Evolutionary conservation across 2,888 invertebrate genomes (phyloP).

Genomic region (Drosophila neotestacea): DNA sequence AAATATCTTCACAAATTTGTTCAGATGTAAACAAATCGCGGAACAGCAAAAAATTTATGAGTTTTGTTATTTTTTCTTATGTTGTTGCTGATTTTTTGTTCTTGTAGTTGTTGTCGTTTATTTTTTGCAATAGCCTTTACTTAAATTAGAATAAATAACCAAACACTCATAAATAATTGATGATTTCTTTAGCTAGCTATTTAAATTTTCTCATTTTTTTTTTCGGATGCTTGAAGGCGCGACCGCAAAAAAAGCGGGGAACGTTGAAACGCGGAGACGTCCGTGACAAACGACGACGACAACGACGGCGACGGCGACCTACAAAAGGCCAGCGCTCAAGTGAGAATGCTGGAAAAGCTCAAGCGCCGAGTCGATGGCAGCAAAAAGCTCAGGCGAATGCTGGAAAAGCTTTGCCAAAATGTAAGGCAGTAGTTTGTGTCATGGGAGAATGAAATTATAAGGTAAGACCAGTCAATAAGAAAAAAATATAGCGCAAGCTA

Average conservation of each 20-base stretch:
- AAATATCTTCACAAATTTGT: slow-evolving; percentile 50
- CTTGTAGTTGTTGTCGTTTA: neutral
- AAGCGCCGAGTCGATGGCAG: slow-evolving; percentile 21
- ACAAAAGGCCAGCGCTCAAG: slow-evolving; percentile 57
- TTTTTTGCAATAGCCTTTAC: slow-evolving; percentile 10
- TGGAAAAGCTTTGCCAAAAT: slow-evolving; percentile 34
- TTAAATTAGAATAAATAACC: slow-evolving; percentile 21
- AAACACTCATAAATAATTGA: slow-evolving; percentile 38
- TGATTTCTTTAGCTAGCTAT: slow-evolving; percentile 31
- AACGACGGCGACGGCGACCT: slow-evolving; percentile 43
- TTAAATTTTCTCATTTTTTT: slow-evolving; percentile 34
- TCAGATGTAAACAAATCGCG: slow-evolving; percentile 55
- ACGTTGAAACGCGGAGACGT: slow-evolving; percentile 23
- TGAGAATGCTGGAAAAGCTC: slow-evolving; percentile 71
- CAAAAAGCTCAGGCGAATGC: slow-evolving; percentile 57
- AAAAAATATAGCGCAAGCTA: too few relatives aligned
- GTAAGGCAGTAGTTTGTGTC: slow-evolving; percentile 28
- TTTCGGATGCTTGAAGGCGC: slow-evolving; percentile 38
- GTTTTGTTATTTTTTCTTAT: neutral
- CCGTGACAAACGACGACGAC: slow-evolving; percentile 46
- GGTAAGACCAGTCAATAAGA: too few relatives aligned
- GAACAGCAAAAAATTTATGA: slow-evolving; percentile 17
- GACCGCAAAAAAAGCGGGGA: slow-evolving; percentile 27
- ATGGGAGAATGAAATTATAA: too few relatives aligned
- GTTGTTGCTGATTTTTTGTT: neutral